Conservation (phyloP, 2,113 vertebrate species). For the Zootoca vivipara region DNA sequence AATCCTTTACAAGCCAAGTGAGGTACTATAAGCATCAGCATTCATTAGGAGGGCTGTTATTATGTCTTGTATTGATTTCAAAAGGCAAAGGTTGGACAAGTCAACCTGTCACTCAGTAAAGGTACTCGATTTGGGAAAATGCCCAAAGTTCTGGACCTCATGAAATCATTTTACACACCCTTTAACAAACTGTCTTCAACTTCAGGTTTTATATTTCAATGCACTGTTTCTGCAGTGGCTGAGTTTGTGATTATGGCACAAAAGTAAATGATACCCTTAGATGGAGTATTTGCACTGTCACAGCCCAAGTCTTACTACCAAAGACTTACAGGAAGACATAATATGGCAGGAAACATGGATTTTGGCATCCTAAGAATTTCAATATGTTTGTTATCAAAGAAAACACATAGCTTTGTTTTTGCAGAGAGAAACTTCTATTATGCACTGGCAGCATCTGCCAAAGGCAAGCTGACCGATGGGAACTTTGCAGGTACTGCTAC, state of each 20-base stretch:
- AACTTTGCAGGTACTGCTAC: background rate
- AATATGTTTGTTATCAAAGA: background rate
- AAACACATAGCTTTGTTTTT: background rate
- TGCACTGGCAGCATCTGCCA: background rate
- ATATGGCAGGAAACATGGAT: background rate
- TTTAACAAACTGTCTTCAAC: background rate
- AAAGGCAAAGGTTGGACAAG: background rate
- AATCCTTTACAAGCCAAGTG: background rate
- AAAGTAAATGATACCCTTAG: background rate
- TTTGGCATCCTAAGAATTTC: background rate
- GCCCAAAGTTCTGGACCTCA: background rate
- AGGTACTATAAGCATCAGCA: slow-evolving; percentile 24
- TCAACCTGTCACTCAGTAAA: slow-evolving; percentile 8
- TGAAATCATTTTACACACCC: background rate
- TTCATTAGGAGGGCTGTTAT: slow-evolving; percentile 31
- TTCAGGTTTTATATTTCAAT: slow-evolving; percentile 1
- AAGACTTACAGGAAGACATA: background rate
- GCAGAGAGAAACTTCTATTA: background rate
- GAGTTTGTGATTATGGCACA: background rate
- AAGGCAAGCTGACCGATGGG: background rate
- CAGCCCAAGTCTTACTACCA: background rate
- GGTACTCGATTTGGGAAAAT: background rate
- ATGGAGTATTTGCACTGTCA: background rate
- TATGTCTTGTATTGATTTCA: slow-evolving; percentile 29
- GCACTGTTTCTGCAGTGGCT: background rate